These are phyloP conservation scores for Asarcornis scutulata DNA, from an alignment of 2,113 vertebrate species.

Conservation along the genomic window DNA sequence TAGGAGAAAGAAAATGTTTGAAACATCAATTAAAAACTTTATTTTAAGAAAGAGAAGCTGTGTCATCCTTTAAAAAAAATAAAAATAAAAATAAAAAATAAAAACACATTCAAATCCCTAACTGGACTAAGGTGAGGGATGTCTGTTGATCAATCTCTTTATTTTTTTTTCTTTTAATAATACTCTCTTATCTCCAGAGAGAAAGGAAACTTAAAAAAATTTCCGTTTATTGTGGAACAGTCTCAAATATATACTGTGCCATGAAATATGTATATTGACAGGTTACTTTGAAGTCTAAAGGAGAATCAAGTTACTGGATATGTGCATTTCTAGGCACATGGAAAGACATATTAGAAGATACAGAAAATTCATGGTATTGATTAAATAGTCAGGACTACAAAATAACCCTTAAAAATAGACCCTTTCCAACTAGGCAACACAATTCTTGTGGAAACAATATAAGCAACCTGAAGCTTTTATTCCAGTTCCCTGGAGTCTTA, in stretches of 20 bases:
- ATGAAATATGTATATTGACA: not conserved
- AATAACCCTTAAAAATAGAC: not conserved
- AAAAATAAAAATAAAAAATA: too few relatives aligned
- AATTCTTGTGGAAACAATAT: not conserved
- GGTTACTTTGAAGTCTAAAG: not conserved
- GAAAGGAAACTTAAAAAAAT: not conserved
- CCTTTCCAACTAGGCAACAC: not conserved
- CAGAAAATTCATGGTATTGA: not conserved
- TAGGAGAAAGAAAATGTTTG: not conserved
- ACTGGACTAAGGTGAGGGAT: not conserved
- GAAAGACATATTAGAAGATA: not conserved
- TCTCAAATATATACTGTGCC: not conserved
- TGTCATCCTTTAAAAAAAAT: not conserved
- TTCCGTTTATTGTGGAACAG: not conserved
- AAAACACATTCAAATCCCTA: not conserved
- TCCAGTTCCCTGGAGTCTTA: not conserved
- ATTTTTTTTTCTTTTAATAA: not conserved
- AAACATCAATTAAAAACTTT: not conserved
- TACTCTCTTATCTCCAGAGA: not conserved
- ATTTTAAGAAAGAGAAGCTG: not conserved
- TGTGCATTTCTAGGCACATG: not conserved
- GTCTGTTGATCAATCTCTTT: not conserved
- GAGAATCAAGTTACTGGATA: not conserved
- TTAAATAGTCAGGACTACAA: not conserved
- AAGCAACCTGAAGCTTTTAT: not conserved